phyloP scores from a whole-genome alignment of 2,888 invertebrate genomes.

The Creontiades dilutus region DNA sequence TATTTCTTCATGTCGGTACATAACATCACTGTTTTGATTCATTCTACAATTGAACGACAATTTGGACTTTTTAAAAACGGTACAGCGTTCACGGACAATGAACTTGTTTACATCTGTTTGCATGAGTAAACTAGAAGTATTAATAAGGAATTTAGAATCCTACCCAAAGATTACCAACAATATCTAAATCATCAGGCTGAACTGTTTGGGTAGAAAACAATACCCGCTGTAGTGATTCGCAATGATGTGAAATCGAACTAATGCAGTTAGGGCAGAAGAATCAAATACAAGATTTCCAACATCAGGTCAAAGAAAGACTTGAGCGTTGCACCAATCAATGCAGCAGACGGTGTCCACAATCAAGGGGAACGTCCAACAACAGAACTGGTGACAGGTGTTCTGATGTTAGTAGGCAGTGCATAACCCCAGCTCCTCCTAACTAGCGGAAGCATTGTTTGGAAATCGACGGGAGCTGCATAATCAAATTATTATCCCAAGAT shows the following conservation, averaged over 20 bases:
- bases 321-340: neutral
- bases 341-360: neutral
- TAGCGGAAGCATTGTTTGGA: conserved; percentile 15
- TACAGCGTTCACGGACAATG: no score
- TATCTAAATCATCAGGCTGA: neutral
- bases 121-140: no score
- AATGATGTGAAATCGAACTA: neutral
- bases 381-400: conserved; percentile 7
- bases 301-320: neutral
- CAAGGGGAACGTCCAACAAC: neutral
- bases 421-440: neutral
- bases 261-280: neutral
- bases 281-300: no score
- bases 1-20: no score
- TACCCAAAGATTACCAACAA: neutral
- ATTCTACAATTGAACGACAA: no score
- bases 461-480: conserved; percentile 17
- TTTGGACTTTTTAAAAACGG: no score
- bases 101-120: no score
- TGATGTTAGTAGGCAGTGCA: neutral
- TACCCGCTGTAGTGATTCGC: neutral
- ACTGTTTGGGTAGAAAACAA: no score
- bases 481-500: conserved; percentile 29
- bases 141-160: no score
- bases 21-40: no score